These are phyloP conservation scores for Papilio polyxenes DNA, from an alignment of 1,140 invertebrate species.

Conservation along the genomic window DNA sequence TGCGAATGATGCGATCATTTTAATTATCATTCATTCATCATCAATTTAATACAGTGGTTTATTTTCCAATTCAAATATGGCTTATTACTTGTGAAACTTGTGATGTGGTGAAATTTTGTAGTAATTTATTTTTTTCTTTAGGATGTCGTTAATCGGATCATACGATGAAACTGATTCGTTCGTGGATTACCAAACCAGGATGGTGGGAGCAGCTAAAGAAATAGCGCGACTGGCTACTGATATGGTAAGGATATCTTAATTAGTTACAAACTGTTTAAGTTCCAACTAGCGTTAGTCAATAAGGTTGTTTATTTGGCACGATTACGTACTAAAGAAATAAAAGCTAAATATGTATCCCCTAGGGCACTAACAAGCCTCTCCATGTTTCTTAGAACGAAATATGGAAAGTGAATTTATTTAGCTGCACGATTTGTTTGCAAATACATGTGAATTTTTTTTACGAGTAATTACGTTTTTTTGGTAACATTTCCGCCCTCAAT, in stretches of 20 bases:
- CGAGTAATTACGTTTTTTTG: neutral
- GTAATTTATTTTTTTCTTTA: constrained; percentile 48
- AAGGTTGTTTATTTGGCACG: neutral
- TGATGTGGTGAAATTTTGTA: constrained; percentile 14
- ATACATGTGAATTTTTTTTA: neutral
- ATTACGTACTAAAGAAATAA: neutral
- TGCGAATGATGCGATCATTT: constrained; percentile 3
- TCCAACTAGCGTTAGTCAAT: neutral
- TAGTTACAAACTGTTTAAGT: neutral
- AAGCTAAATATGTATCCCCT: neutral
- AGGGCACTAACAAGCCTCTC: no score
- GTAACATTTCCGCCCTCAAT: neutral
- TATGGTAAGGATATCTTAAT: constrained; percentile 86
- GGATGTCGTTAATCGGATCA: constrained; percentile 80
- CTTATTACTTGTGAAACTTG: neutral
- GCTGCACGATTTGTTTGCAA: neutral
- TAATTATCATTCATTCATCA: constrained; percentile 5
- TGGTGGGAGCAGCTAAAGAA: constrained; percentile 96
- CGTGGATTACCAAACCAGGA: constrained; percentile 98
- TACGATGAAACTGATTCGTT: constrained; percentile 86
- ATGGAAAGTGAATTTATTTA: neutral
- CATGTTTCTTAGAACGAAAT: neutral
- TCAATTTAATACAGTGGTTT: neutral
- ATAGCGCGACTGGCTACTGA: constrained; percentile 96
- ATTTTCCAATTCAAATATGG: neutral